Base-by-base conservation (phyloP, 2,797 vertebrate genomes). In the Coccyzus lansbergi region DNA sequence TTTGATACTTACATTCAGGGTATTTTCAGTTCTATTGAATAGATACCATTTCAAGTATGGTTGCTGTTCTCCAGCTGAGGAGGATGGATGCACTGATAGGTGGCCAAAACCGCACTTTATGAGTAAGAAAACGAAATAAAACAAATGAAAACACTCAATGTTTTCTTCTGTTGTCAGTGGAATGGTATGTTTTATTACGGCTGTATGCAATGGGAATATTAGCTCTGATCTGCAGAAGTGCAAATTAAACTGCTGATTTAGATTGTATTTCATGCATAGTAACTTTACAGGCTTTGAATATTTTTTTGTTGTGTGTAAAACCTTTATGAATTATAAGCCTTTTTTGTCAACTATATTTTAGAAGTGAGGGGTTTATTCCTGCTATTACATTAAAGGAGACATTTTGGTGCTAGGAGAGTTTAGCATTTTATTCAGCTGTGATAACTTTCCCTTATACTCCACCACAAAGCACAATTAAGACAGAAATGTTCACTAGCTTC, bases 161-260 rank as follows among this genome's bases (percentile, higher is more conserved):
- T 58, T 94, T 60, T 83, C 33, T 60, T 68, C 65, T 81, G 49
- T 36, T 52, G 26, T 51, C 53, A 58, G 13, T 33, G 29, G 76
- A 91, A 78, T 46, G 18, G 26, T 36, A 21, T 1, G 2, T 76
- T 88, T 91, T 60, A 65, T 78, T 68, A 59, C 20, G 55, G 49
- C 70, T 60, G 28, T 12, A 9, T 64, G 78, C 34, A 74, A 21
- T 49, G 74, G 67, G 77, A 90, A 72, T 79, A 88, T 67, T 84
- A 82, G 80, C 16, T 86, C 48, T 93, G 59, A 77, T 82, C 52
- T 67, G 48, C 7, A 7, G 84, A 88, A 90, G 48, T 60, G 86
- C 74, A 76, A 88, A 94, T 91, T 92, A 90, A 90, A 84, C 63
- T 83, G n/a, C 85, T 84, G 69, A 72, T 90, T 91, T 92, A 79